A percentile compares a stretch with the other conserved stretches of the same genome.
Conservation (phyloP, 2,797 vertebrate genomes). For the Lutjanus campechanus region DNA sequence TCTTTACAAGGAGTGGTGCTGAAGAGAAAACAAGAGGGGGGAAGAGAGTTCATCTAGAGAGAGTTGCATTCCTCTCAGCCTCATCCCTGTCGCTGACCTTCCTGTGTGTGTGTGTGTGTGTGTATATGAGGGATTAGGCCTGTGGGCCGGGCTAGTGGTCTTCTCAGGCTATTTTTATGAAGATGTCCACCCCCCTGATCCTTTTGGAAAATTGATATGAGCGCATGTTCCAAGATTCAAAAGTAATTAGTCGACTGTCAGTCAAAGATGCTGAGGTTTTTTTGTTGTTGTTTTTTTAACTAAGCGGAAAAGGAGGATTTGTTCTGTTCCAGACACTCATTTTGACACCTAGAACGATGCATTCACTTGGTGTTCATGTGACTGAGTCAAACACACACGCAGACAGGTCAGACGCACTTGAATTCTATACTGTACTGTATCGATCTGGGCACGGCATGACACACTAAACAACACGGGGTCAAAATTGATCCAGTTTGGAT, state of each 20-base stretch:
- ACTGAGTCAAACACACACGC: neutral
- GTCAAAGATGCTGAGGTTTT: constrained; percentile 33
- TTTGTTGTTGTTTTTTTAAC: constrained; percentile 18
- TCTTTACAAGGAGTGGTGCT: constrained; percentile 34
- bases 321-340: neutral
- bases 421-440: neutral
- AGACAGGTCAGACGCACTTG: neutral
- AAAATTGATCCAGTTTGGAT: neutral
- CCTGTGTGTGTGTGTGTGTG: constrained; percentile 50
- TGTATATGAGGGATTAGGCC: constrained; percentile 75
- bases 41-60: constrained; percentile 46
- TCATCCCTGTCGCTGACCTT: constrained; percentile 76
- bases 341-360: constrained; percentile 10
- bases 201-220: constrained; percentile 80
- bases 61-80: constrained; percentile 61
- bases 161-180: constrained; percentile 85
- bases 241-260: constrained; percentile 68
- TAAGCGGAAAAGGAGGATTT: constrained; percentile 17
- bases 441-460: neutral
- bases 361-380: neutral
- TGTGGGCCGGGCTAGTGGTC: constrained; percentile 70
- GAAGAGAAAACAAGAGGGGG: constrained; percentile 33
- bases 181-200: constrained; percentile 69
- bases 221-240: constrained; percentile 70
- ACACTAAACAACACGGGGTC: neutral